These are phyloP conservation scores for Apis florea DNA, from an alignment of 1,140 invertebrate genomes.

Conservation along the genomic window DNA sequence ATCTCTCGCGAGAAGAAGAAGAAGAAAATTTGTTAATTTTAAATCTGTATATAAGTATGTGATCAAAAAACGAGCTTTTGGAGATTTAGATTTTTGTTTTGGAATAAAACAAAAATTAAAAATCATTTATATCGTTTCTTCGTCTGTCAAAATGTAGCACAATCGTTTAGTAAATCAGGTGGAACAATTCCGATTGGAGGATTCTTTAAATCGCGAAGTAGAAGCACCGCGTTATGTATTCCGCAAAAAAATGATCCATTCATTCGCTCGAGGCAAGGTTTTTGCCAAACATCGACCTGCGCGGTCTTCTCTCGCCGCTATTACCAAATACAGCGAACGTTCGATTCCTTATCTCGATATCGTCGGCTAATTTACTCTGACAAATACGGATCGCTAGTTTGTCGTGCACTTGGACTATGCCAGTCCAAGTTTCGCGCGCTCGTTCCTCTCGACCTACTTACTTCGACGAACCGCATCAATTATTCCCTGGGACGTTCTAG, in stretches of 20 bases:
- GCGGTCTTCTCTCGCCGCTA: constrained; percentile 28
- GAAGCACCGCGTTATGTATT: neutral
- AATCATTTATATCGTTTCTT: too few relatives aligned
- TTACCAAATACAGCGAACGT: constrained; percentile 25
- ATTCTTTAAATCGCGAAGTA: too few relatives aligned
- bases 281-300: neutral
- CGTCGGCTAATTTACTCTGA: constrained; percentile 66
- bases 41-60: too few relatives aligned
- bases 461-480: constrained; percentile 56
- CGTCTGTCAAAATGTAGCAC: too few relatives aligned
- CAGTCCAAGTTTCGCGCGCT: constrained; percentile 31
- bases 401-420: constrained; percentile 44
- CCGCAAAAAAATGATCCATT: too few relatives aligned
- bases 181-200: too few relatives aligned
- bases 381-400: constrained; percentile 66
- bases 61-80: too few relatives aligned
- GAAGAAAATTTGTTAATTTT: too few relatives aligned
- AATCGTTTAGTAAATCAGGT: too few relatives aligned
- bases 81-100: too few relatives aligned
- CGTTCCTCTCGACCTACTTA: constrained; percentile 38
- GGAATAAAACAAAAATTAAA: too few relatives aligned
- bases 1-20: too few relatives aligned
- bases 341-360: constrained; percentile 57
- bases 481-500: constrained; percentile 56
- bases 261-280: neutral